These are phyloP conservation scores for Eulemur albifrons DNA, from an alignment of 2,797 vertebrate genomes.

Conservation along the genomic window DNA sequence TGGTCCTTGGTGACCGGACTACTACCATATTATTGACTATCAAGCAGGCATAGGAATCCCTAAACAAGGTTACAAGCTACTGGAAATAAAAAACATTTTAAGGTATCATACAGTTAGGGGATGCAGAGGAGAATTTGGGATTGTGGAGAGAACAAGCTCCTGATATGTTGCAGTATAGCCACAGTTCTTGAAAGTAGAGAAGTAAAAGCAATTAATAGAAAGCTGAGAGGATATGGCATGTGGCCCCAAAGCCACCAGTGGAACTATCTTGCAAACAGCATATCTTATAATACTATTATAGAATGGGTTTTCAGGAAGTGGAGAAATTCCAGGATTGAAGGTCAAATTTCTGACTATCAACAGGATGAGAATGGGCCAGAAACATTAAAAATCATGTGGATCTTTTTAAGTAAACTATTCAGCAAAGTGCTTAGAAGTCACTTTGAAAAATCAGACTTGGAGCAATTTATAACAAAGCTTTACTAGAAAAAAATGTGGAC, in stretches of 20 bases:
- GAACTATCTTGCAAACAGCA: neutral
- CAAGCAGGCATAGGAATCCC: neutral
- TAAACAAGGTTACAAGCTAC: neutral
- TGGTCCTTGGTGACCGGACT: neutral
- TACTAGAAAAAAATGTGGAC: neutral
- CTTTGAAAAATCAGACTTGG: constrained; percentile 3
- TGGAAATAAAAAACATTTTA: neutral
- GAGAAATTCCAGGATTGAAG: neutral
- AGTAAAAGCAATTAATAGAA: neutral
- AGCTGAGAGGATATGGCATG: neutral
- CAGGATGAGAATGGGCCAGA: neutral
- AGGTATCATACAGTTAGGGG: neutral
- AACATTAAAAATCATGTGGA: neutral
- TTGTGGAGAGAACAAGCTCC: neutral
- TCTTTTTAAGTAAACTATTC: neutral
- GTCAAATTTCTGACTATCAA: neutral
- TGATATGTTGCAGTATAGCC: neutral
- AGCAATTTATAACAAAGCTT: neutral
- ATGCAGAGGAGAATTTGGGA: neutral
- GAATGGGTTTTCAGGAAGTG: neutral
- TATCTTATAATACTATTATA: neutral
- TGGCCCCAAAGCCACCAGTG: neutral
- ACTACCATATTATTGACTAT: neutral
- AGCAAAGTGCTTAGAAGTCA: neutral
- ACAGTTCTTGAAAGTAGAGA: neutral